Percentiles rank a stretch among this genome's conserved stretches.
Evolutionary conservation across 2,113 vertebrate species (phyloP).

Genomic region (Morone saxatilis): DNA sequence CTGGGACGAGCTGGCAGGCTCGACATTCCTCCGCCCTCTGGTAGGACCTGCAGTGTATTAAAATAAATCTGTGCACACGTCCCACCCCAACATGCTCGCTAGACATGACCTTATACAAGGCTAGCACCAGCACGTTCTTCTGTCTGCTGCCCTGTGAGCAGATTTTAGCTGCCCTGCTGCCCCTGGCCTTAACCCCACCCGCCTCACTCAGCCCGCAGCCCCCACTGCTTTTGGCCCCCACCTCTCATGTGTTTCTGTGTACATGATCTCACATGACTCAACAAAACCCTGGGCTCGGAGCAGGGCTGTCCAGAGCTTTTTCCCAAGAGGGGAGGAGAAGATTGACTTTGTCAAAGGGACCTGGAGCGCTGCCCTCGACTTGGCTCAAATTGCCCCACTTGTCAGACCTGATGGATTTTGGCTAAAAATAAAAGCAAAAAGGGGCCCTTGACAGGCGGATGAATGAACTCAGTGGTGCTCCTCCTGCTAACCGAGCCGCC

Average conservation of each 20-base stretch:
- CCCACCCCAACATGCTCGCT: constrained; percentile 88
- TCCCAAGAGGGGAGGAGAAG: constrained; percentile 88
- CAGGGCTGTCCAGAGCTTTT: constrained; percentile 86
- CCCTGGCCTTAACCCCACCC: constrained; percentile 66
- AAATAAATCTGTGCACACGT: constrained; percentile 86
- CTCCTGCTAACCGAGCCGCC: constrained; percentile 83
- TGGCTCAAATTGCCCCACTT: constrained; percentile 92
- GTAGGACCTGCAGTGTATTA: constrained; percentile 83
- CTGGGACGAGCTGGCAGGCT: constrained; percentile 56
- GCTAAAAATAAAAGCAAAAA: constrained; percentile 94
- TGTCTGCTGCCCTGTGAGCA: constrained; percentile 86
- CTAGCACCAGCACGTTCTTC: constrained; percentile 86
- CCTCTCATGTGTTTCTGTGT: constrained; percentile 88
- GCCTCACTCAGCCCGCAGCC: constrained; percentile 69
- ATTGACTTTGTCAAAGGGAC: constrained; percentile 87
- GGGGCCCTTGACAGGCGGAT: constrained; percentile 88
- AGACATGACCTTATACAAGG: constrained; percentile 99
- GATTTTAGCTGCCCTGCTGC: constrained; percentile 80
- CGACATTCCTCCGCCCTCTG: constrained; percentile 56
- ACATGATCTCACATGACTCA: constrained; percentile 98
- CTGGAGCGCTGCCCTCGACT: constrained; percentile 89
- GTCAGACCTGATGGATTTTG: constrained; percentile 95
- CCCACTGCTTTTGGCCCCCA: constrained; percentile 60
- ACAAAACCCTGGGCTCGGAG: constrained; percentile 92
- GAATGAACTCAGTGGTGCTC: constrained; percentile 88